Evolutionary conservation across 2,888 invertebrate genomes (phyloP), one percentile per base, ranked within the genome.

Genomic region (Coenonympha glycerion): DNA sequence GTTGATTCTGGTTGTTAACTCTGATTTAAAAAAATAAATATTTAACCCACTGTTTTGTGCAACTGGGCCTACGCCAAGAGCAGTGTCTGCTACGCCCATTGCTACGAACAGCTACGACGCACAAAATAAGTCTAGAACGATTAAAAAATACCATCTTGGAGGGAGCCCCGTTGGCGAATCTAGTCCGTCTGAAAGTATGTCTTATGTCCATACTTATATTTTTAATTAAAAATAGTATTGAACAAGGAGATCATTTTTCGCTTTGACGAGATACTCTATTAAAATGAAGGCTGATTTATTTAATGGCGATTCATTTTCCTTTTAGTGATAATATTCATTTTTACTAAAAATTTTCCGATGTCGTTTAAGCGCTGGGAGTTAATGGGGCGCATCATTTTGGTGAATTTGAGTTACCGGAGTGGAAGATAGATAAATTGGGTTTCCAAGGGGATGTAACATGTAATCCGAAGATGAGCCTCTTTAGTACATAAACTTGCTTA

Each of bases 351-450:
- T 66, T 63, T 64, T 62, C 57, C 56, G 13, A 52, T 55, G 47
- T 59, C 63, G 60, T 65, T 69, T 63, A 68, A 73, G 69, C 73
- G 69, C 71, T 69, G 72, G 68, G 69, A 73, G 67, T 77, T 76
- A 83, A 83, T 83, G 82, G 80, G 57, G 63, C 71, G 76, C 61
- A 75, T 82, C 81, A 82, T 80, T 81, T 54, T 74, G 65, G 63
- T 71, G 69, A 71, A 75, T 70, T 76, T 68, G 70, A 76, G 68
- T 67, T 77, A 76, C 75, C 74, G 71, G 69, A 74, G 73, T 76
- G 80, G 81, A 82, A 82, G 65, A 57, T 64, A 72, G 83, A 81
- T 80, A 79, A 79, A 77, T 81, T 80, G 73, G 67, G 50, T 64
- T 56, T 59, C 62, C 59, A 55, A 24, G 31, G 31, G 42, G 16